These are phyloP conservation scores for Bovichtus variegatus DNA, from an alignment of 2,797 vertebrate species.

Conservation along the genomic window DNA sequence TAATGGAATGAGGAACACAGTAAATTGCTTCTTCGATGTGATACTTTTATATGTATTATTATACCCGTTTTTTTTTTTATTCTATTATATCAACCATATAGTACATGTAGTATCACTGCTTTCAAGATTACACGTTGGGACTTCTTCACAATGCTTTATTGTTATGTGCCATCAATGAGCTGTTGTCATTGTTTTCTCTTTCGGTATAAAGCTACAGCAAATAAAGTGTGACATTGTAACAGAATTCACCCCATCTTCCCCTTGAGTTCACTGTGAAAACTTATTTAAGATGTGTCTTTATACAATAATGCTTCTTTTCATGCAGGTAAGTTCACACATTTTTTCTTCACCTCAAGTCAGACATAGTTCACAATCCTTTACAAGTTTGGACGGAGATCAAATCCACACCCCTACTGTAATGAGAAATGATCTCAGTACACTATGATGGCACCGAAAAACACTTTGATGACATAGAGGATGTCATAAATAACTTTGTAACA, in stretches of 20 bases:
- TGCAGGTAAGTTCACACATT: not conserved
- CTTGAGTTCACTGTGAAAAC: slow-evolving; percentile 16
- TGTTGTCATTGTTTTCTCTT: slow-evolving; percentile 35
- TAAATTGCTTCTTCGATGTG: not conserved
- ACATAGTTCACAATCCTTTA: not conserved
- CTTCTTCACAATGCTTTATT: slow-evolving; percentile 1
- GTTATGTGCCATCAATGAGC: slow-evolving; percentile 25
- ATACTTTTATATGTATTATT: not conserved
- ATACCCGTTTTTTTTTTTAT: not conserved
- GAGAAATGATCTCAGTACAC: not conserved
- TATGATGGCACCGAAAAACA: not conserved
- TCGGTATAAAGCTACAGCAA: slow-evolving; percentile 36
- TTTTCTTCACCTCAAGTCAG: not conserved
- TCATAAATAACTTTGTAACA: not conserved
- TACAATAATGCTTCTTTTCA: not conserved
- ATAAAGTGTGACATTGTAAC: slow-evolving; percentile 68
- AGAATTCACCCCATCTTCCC: not conserved
- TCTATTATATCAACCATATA: not conserved
- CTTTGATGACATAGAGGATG: slow-evolving; percentile 23
- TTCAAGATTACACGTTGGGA: not conserved
- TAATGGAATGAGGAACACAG: not conserved
- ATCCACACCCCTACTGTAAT: not conserved
- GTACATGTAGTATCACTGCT: slow-evolving; percentile 2
- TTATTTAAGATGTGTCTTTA: not conserved
- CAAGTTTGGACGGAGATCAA: not conserved